Evolutionary conservation across 1,140 invertebrate species (phyloP).

Genomic region (Yoshiicerus persimilis): DNA sequence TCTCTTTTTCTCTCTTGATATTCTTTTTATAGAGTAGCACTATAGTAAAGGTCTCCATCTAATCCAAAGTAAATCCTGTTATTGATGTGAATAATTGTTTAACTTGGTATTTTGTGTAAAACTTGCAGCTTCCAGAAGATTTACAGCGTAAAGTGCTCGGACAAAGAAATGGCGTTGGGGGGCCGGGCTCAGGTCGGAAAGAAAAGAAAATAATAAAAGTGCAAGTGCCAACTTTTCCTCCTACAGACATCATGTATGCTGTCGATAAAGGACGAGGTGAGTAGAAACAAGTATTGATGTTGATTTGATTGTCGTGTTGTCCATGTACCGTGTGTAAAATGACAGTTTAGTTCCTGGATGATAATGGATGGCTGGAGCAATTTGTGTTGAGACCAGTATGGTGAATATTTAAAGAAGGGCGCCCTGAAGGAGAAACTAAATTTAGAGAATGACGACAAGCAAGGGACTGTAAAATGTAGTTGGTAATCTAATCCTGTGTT

Average conservation of each 20-base stretch:
- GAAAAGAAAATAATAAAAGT: constrained; percentile 73
- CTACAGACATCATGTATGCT: constrained; percentile 85
- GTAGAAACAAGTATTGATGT: too few species aligned
- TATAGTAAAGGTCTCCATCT: too few species aligned
- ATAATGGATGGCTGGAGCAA: background rate
- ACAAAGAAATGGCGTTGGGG: constrained; percentile 53
- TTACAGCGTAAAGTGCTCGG: constrained; percentile 79
- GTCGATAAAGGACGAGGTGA: constrained; percentile 59
- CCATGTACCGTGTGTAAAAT: background rate
- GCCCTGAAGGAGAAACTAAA: background rate
- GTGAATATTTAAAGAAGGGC: background rate
- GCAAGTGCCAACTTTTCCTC: constrained; percentile 80
- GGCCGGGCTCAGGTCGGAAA: constrained; percentile 52
- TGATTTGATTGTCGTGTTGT: background rate
- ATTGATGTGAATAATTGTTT: constrained; percentile 21
- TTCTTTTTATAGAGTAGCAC: background rate
- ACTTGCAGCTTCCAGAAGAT: constrained; percentile 79
- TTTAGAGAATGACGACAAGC: background rate
- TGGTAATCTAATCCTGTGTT: background rate
- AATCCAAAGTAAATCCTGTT: background rate
- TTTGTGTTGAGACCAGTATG: background rate
- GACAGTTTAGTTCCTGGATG: background rate
- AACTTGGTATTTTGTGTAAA: constrained; percentile 42
- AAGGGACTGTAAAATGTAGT: background rate
- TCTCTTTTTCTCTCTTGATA: background rate